Percentiles rank a stretch among this genome's conserved stretches.
phyloP scores from a whole-genome alignment of 2,113 vertebrate species.

The Ceyx melanurus region DNA sequence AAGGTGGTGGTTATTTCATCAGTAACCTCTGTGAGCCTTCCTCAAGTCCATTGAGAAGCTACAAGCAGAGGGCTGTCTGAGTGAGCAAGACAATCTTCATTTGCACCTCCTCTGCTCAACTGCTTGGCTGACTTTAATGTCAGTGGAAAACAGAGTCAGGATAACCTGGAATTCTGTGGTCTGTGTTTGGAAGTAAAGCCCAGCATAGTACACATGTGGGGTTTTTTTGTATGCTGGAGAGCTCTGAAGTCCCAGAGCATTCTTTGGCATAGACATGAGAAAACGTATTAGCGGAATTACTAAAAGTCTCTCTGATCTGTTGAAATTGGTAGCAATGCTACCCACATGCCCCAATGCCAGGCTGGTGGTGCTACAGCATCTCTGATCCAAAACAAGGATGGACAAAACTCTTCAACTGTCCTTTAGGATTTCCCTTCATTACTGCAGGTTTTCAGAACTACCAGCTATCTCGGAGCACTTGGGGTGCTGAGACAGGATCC shows the following conservation, averaged over 20 bases:
- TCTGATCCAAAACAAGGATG: too few species aligned
- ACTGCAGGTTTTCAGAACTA: not conserved
- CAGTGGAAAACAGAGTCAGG: not conserved
- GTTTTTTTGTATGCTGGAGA: not conserved
- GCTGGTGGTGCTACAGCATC: not conserved
- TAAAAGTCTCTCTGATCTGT: not conserved
- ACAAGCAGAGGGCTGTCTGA: not conserved
- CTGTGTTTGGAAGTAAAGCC: not conserved
- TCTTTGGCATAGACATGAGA: not conserved
- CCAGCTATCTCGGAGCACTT: not conserved
- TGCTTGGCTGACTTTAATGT: not conserved
- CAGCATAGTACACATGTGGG: not conserved
- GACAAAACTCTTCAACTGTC: not conserved
- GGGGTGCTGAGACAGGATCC: not conserved
- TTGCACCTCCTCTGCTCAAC: not conserved
- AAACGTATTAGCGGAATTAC: not conserved
- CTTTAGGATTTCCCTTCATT: not conserved
- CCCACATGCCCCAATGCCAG: not conserved
- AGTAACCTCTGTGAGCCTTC: not conserved
- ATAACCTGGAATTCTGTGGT: not conserved
- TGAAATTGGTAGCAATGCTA: not conserved
- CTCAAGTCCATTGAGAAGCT: not conserved
- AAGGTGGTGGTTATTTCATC: not conserved
- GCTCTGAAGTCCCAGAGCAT: not conserved
- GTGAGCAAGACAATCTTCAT: accelerated